Percentiles rank a stretch among this genome's conserved stretches.
These are phyloP conservation scores for Cotesia vestalis DNA, from an alignment of 1,140 invertebrate species.

Conservation along the genomic window DNA sequence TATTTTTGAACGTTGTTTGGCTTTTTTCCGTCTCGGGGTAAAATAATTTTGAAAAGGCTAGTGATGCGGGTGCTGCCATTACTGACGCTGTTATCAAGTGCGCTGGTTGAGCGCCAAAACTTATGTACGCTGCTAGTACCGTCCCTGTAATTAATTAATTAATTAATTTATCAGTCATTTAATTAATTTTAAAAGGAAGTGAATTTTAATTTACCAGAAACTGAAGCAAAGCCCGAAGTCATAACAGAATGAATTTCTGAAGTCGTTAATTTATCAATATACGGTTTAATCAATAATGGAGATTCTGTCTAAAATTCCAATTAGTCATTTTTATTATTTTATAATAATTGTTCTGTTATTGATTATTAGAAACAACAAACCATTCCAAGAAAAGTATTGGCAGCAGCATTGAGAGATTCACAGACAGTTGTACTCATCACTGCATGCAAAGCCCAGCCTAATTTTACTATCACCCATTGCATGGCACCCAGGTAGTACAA, in stretches of 20 bases:
- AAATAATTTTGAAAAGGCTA: slow-evolving; percentile 89
- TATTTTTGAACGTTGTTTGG: slow-evolving; percentile 74
- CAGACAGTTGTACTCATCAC: slow-evolving; percentile 88
- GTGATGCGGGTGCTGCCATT: slow-evolving; percentile 93
- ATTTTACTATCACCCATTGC: slow-evolving; percentile 85
- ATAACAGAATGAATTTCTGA: slow-evolving; percentile 94
- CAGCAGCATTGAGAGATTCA: slow-evolving; percentile 90
- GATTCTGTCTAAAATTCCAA: slow-evolving; percentile 80
- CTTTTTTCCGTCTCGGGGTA: slow-evolving; percentile 88
- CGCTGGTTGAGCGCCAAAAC: slow-evolving; percentile 84
- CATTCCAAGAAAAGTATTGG: slow-evolving; percentile 91
- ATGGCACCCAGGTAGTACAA: slow-evolving; percentile 88
- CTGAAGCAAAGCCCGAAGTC: slow-evolving; percentile 93
- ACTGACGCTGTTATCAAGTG: slow-evolving; percentile 90
- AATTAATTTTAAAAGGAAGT: not conserved
- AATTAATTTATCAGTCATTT: not conserved
- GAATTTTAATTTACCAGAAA: slow-evolving; percentile 75
- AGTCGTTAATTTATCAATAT: slow-evolving; percentile 81
- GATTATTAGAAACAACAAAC: slow-evolving; percentile 62
- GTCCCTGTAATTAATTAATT: slow-evolving; percentile 69
- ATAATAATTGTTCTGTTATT: not conserved
- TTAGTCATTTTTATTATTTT: slow-evolving; percentile 4
- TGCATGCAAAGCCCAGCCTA: slow-evolving; percentile 79
- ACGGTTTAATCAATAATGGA: slow-evolving; percentile 87
- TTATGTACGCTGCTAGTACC: slow-evolving; percentile 91